Evolutionary conservation across 1,140 invertebrate genomes (phyloP).

Genomic region (Chelonus insularis): DNA sequence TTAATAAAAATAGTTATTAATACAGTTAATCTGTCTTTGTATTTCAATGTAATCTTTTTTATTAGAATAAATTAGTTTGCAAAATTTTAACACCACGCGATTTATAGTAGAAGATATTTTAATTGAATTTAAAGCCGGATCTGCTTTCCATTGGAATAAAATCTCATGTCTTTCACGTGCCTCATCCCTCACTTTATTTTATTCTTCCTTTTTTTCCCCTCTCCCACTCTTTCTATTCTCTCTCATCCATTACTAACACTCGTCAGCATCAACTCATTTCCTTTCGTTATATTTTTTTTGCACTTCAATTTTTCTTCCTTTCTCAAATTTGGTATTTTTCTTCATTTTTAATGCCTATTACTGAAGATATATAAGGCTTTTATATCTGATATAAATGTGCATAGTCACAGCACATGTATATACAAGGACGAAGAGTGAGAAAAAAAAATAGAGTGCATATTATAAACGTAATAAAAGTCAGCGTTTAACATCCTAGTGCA

Average conservation of each 20-base stretch:
- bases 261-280: conserved; percentile 14
- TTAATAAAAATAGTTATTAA: no score
- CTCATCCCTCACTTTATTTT: background rate
- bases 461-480: conserved; percentile 2
- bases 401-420: background rate
- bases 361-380: no score
- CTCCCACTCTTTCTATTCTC: background rate
- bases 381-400: no score
- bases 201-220: background rate
- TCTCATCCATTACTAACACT: background rate
- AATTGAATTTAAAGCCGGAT: conserved; percentile 33
- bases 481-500: background rate
- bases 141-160: conserved; percentile 31
- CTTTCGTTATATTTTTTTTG: background rate
- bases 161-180: conserved; percentile 21
- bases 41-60: no score
- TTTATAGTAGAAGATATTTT: conserved; percentile 27
- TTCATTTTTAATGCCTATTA: no score
- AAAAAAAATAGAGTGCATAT: background rate
- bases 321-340: no score
- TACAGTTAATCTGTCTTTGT: no score
- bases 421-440: conserved; percentile 4
- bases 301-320: background rate
- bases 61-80: background rate
- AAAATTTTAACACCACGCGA: background rate